Evolutionary conservation across 2,113 vertebrate genomes (phyloP), one percentile per base, ranked within the genome.

Genomic region (Xiphias gladius): DNA sequence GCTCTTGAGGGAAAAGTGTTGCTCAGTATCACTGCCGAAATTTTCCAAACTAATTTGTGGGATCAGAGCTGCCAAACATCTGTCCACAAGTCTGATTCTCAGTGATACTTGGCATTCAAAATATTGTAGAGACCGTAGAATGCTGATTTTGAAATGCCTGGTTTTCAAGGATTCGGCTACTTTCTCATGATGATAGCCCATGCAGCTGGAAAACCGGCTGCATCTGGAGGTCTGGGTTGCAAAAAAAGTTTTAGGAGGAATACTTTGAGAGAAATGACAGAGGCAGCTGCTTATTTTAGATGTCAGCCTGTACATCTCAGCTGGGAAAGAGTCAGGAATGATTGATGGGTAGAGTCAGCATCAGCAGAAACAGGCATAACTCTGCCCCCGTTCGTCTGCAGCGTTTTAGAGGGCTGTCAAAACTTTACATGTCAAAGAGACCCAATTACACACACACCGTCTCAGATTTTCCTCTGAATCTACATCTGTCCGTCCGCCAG

Each of bases 301-400:
- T 61, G 81, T 73, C 72, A 80, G 80, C 10, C 67, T 57, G 65
- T 43, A 43, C 26, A 37, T 73, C 73, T 80, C 61, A 20, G 59
- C 76, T 10, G 55, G 57, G 73, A 48, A 52, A 10, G 17, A 65
- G 72, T 68, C 55, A 74, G 71, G n/a, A 16, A 28, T 68, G 73
- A 77, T 48, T 64, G 83, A 89, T 67, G 85, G 65, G 16, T 26
- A 1, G 20, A 50, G 24, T 65, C 22, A 12, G 77, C 55, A 67
- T 88, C 78, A 74, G 83, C 80, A 86, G 20, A 73, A 80, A 74
- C 24, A 19, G 50, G 41, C 46, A 64, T 3, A 66, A 68, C 63
- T 74, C 50, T 85, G 68, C 66, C 41, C 76, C n/a, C 48, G 50
- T 84, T 73, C 58, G 76, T 58, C 76, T 24, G 8, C 54, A 19